Base-by-base conservation (phyloP, 2,888 invertebrate genomes). In the Pammene aurita region DNA sequence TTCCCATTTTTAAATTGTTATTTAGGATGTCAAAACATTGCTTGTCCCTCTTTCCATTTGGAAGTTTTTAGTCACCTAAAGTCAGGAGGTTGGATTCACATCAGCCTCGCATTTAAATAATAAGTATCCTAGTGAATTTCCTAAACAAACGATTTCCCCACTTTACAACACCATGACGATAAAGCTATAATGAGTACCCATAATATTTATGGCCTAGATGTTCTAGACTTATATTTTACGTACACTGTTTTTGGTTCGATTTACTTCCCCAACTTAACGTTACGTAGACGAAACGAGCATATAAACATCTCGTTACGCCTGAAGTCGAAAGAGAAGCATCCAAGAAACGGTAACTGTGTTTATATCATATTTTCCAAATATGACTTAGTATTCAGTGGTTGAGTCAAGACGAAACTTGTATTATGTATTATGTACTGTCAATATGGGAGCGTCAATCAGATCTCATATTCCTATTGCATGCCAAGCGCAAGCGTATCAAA, bases 361-460 rank as follows among this genome's bases (percentile, higher is more conserved):
- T 68, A 18, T 58, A 46, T 64, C 52, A 64, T 64, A 57, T 58
- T 68, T 68, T 44, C 63, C 26, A 52, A 52, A 52, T 38, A 64
- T 63, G 57, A n/a, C 57, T 68, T 63, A 14, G 67, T 63, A 64
- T 68, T 68, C 63, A 68, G 52, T 7, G 26, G 35, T n/a, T 52
- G 50, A 50, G 7, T 34, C 57, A 58, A 56, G 44, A 44, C 14
- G 16, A 52, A 52, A 52, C 42, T 63, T 18, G 57, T 68, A 42
- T 42, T 56, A 63, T 18, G 57, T 68, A 42, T 42, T 56, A 63
- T 63, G 44, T 46, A 34, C 54, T 26, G 34, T 10, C 42, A 38
- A 50, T 42, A 52, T 63, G 56, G 34, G 44, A 54, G 44, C 42
- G 42, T 64, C 68, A 68, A 68, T 63, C 68, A 58, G 54, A 9